Evolutionary conservation across 2,113 vertebrate species (phyloP), one percentile per base, ranked within the genome.

Genomic region (Machaerirhynchus nigripectus): DNA sequence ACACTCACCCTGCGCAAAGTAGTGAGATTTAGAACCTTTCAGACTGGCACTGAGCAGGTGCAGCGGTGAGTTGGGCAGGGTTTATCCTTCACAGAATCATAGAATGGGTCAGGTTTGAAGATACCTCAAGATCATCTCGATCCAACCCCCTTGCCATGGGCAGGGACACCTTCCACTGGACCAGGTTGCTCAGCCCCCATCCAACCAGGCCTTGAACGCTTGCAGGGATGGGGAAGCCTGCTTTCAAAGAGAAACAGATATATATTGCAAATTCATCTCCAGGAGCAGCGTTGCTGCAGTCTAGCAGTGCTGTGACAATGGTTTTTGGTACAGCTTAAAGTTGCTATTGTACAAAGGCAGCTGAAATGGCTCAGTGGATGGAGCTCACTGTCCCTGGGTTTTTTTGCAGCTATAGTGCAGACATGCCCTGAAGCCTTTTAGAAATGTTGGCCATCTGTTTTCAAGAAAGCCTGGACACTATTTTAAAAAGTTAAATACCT

Each of bases 361-460:
- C 27, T 30, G 35, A 44, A 61, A 68, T 16, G 21, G 8, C 24
- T 42, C 13, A 61, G 24, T 30, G 23, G 21, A 23, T 49, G 28
- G 18, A 61, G 15, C 9, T 75, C 3, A 0, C 12, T 2, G 2
- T 18, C 30, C 15, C 31, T 61, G 40, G 47, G 23, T 0, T 0
- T 27, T 33, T 84, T 75, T 74, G 15, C 40, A 93, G 10, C 30
- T 42, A 1, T 15, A 71, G 7, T 2, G 6, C 30, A 74, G 30
- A 57, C 14, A 15, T 42, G 7, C 7, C n/a, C 21, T 55, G 50
- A 75, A 49, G 65, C 4, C 7, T 69, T 47, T 74, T 16, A 59
- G 47, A 89, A 87, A 53, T 27, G 12, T 28, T 84, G 52, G 47
- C 35, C 33, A 15, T 55, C 78, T 88, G 27, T 74, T 95, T 81